Conservation (phyloP, 2,888 invertebrate genomes). For the Bugulina stolonifera region DNA sequence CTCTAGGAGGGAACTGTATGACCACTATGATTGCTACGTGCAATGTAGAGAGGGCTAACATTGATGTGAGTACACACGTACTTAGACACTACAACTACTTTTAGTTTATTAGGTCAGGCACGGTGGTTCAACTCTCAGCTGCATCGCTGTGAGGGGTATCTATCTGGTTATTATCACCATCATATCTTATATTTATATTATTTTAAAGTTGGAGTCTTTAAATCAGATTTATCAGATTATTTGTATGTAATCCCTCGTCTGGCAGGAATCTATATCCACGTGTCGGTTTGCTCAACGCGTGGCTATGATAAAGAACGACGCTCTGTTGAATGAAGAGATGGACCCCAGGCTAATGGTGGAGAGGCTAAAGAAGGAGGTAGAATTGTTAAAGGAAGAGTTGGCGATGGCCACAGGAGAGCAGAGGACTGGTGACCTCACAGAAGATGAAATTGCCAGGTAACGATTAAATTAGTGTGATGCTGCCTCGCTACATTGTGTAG, state of each 20-base stretch:
- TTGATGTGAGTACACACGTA: constrained; percentile 52
- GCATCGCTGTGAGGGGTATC: too few species aligned
- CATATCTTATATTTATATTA: too few species aligned
- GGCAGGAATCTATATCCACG: constrained; percentile 53
- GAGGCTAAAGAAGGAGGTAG: constrained; percentile 46
- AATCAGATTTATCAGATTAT: too few species aligned
- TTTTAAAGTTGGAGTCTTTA: too few species aligned
- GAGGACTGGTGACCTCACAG: constrained; percentile 43
- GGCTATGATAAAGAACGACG: constrained; percentile 54
- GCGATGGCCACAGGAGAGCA: constrained; percentile 49
- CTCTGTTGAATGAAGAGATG: constrained; percentile 51
- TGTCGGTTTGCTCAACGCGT: constrained; percentile 54
- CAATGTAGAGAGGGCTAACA: constrained; percentile 49
- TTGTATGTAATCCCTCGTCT: too few species aligned
- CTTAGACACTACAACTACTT: too few species aligned
- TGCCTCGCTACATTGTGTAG: too few species aligned
- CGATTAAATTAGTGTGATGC: too few species aligned
- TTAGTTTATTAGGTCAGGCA: too few species aligned
- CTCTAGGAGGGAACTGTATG: constrained; percentile 54
- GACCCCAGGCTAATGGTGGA: constrained; percentile 52
- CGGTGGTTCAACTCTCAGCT: too few species aligned
- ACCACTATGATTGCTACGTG: constrained; percentile 54
- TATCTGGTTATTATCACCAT: too few species aligned
- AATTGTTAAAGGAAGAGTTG: constrained; percentile 48
- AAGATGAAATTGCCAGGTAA: constrained; percentile 46